These are phyloP conservation scores for Spilarctia lutea DNA, from an alignment of 2,888 invertebrate species.

Conservation along the genomic window DNA sequence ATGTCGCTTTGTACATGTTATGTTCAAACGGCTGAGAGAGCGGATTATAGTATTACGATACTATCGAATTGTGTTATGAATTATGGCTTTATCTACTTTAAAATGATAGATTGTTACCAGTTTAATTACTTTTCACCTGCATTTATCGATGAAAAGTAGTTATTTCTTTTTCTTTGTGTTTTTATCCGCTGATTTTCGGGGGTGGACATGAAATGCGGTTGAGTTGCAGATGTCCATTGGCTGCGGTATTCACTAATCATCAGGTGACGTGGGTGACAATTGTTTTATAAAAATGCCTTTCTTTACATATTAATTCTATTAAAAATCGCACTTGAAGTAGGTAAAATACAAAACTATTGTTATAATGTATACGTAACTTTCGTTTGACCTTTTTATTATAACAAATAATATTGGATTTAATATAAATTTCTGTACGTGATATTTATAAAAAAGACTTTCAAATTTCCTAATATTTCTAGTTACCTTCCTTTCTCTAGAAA, in stretches of 20 bases:
- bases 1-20: constrained; percentile 25
- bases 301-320: background rate
- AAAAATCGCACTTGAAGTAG: background rate
- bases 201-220: no score
- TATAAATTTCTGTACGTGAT: background rate
- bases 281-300: background rate
- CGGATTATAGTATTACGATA: constrained; percentile 5
- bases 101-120: background rate
- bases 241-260: no score
- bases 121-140: background rate
- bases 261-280: no score
- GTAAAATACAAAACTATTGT: background rate
- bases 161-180: no score
- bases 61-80: constrained; percentile 21
- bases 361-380: background rate
- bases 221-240: no score
- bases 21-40: constrained; percentile 2
- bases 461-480: background rate
- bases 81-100: constrained; percentile 9
- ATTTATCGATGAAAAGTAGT: no score
- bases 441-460: background rate
- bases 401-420: background rate
- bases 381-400: background rate
- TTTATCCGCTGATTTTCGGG: no score
- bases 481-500: background rate